A percentile compares a stretch with the other conserved stretches of the same genome.
phyloP scores from a whole-genome alignment of 2,888 invertebrate genomes.

The Cheilosia scutellata region DNA sequence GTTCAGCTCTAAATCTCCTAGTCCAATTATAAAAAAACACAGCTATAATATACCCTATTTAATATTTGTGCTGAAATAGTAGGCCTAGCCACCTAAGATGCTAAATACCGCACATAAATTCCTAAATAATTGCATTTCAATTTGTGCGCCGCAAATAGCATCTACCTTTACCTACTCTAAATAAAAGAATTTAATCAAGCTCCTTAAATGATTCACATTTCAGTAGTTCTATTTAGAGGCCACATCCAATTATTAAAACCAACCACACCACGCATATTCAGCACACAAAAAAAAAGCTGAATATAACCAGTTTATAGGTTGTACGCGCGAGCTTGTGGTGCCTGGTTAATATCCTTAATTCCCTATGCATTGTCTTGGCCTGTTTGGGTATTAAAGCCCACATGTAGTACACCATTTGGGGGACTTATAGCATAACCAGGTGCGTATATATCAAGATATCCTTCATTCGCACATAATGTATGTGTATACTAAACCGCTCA shows the following conservation, averaged over 20 bases:
- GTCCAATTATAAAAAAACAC: no score
- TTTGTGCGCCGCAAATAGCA: slow-evolving; percentile 15
- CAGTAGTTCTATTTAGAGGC: slow-evolving; percentile 55
- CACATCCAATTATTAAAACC: slow-evolving; percentile 57
- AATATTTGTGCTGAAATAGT: no score
- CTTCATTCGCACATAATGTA: slow-evolving; percentile 57
- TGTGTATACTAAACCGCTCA: background rate
- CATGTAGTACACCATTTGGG: slow-evolving; percentile 38
- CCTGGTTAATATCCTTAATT: slow-evolving; percentile 66
- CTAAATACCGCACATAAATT: slow-evolving; percentile 3
- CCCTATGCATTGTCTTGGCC: slow-evolving; percentile 69
- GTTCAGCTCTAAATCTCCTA: no score
- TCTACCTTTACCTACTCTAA: slow-evolving; percentile 3
- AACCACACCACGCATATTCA: slow-evolving; percentile 19
- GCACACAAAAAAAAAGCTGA: slow-evolving; percentile 9
- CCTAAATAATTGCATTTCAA: slow-evolving; percentile 58
- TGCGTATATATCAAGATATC: slow-evolving; percentile 59
- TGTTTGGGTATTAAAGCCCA: slow-evolving; percentile 63
- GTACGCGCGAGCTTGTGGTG: slow-evolving; percentile 53
- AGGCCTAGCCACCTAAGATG: no score
- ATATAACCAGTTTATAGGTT: slow-evolving; percentile 50
- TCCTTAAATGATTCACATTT: slow-evolving; percentile 52
- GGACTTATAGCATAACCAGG: slow-evolving; percentile 57
- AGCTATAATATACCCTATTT: no score
- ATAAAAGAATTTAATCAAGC: slow-evolving; percentile 66